These are phyloP conservation scores for Synergus japonicus DNA, from an alignment of 2,888 invertebrate genomes.

Conservation along the genomic window DNA sequence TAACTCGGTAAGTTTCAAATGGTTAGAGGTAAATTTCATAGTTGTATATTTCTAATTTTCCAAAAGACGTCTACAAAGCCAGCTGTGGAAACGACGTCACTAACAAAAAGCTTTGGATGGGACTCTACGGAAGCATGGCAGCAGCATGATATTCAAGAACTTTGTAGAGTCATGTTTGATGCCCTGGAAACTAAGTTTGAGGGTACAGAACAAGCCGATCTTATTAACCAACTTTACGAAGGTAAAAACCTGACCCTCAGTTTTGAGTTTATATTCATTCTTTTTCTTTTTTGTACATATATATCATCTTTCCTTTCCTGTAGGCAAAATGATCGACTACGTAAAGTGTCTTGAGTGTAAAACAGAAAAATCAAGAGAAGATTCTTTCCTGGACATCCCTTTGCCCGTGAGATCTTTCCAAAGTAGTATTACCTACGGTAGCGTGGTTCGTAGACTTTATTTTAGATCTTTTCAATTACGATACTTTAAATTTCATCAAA, in stretches of 20 bases:
- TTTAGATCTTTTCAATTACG: constrained; percentile 31
- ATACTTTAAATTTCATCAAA: constrained; percentile 2
- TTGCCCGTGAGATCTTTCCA: constrained; percentile 91
- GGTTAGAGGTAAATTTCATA: background rate
- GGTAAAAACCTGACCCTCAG: constrained; percentile 72
- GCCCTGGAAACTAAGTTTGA: constrained; percentile 91
- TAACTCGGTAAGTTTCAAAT: background rate
- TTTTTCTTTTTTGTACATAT: constrained; percentile 2
- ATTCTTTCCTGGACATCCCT: constrained; percentile 91
- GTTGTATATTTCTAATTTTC: constrained; percentile 44
- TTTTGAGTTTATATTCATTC: too few relatives aligned
- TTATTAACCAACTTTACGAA: constrained; percentile 89
- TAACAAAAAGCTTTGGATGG: constrained; percentile 95
- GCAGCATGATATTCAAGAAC: constrained; percentile 94
- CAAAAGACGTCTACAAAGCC: constrained; percentile 85
- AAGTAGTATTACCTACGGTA: constrained; percentile 85
- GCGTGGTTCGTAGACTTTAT: constrained; percentile 80
- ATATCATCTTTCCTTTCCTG: constrained; percentile 38
- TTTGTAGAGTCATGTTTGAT: constrained; percentile 94
- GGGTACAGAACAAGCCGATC: constrained; percentile 88
- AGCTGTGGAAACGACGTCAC: constrained; percentile 91
- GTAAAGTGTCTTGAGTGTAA: constrained; percentile 92
- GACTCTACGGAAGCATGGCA: constrained; percentile 93
- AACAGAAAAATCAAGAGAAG: constrained; percentile 89
- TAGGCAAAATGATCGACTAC: constrained; percentile 90